Conservation (phyloP, 2,888 invertebrate species). For the Sarcophaga variegata region DNA sequence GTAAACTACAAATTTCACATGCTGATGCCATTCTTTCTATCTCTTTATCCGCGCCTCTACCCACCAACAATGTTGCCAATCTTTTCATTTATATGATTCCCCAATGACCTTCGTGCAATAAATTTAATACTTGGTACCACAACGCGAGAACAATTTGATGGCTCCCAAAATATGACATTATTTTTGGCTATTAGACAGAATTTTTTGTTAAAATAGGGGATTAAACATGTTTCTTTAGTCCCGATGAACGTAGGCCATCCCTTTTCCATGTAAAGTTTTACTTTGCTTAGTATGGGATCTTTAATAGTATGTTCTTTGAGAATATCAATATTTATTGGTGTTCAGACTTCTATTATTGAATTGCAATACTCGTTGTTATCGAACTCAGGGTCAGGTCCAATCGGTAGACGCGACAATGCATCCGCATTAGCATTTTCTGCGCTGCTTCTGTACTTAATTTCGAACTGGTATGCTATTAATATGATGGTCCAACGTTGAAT, state of each 20-base stretch:
- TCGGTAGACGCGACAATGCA: neutral
- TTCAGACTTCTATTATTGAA: neutral
- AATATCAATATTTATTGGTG: conserved; percentile 9
- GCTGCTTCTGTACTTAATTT: neutral
- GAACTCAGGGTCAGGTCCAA: neutral
- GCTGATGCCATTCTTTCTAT: too few species aligned
- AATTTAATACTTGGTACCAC: too few species aligned
- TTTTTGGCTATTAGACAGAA: conserved; percentile 15
- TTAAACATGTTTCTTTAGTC: neutral
- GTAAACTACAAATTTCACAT: too few species aligned
- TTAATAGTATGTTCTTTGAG: conserved; percentile 6
- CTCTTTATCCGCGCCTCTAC: too few species aligned
- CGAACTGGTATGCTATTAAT: conserved; percentile 19
- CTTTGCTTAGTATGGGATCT: conserved; percentile 10
- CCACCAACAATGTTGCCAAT: too few species aligned
- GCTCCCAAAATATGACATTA: conserved; percentile 20
- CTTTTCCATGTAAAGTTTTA: neutral
- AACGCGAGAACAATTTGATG: conserved; percentile 2
- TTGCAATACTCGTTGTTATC: conserved; percentile 29
- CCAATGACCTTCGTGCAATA: too few species aligned
- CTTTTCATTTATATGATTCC: too few species aligned
- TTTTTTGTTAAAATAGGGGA: neutral
- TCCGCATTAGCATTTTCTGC: neutral
- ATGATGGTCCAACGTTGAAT: neutral
- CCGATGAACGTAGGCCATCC: neutral